Base-by-base conservation (phyloP, 2,797 vertebrate species). In the Gorsachius magnificus region DNA sequence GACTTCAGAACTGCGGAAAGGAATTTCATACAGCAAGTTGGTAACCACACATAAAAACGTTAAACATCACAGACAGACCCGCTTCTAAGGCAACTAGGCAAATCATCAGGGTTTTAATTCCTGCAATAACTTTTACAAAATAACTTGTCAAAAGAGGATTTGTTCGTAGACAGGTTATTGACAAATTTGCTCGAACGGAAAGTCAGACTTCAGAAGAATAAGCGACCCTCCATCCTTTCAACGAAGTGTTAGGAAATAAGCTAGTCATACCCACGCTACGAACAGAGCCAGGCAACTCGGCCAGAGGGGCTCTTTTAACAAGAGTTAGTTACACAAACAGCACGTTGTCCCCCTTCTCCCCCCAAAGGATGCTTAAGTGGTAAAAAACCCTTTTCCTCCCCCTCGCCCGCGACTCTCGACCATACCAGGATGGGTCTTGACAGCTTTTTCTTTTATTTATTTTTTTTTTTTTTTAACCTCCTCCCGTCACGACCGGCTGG, bases 111-210 rank as follows among this genome's bases (percentile, higher is more conserved):
- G 2, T 90, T 80, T 81, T 51, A 87, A 80, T 58, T 83, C 29
- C 41, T 16, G n/a, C 68, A 70, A 58, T 18, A 53, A 85, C 29
- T 86, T 71, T 5, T 11, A 48, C 61, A 41, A 33, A 68, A 26
- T 13, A 63, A 68, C 28, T 36, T 28, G 5, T 21, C 41, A 29
- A 16, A 78, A n/a, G 36, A 21, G 15, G 19, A n/a, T 76, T 36
- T 19, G 33, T 45, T 25, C 19, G 18, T 0, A 33, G 51, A 4
- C 17, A 16, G 0, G 6, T 9, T 38, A 72, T 5, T 4, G 60
- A 22, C 16, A 36, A 28, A 80, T 31, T 3, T 5, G 12, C 25
- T 74, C 45, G 16, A 22, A 35, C 7, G 13, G 11, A 12, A 71
- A 87, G 56, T 33, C 56, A 66, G n/a, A 50, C 82, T 89, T 43